These are phyloP conservation scores for Huso huso DNA, from an alignment of 2,797 vertebrate genomes.

Conservation along the genomic window DNA sequence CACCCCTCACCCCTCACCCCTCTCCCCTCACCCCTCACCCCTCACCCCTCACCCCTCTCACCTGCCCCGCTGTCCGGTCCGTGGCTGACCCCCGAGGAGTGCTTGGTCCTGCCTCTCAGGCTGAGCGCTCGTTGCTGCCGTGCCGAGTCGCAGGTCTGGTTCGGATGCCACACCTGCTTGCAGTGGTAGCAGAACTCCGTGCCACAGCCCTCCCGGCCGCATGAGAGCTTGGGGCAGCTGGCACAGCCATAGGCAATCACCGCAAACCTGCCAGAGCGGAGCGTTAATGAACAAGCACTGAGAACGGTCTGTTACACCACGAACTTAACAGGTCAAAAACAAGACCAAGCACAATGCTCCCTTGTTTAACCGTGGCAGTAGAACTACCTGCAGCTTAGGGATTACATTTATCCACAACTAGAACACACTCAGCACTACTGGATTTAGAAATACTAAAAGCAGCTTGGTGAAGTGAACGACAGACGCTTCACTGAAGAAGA, in stretches of 20 bases:
- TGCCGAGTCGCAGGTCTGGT: slow-evolving; percentile 95
- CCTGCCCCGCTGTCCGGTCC: slow-evolving; percentile 85
- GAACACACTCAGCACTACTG: too few relatives aligned
- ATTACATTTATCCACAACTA: too few relatives aligned
- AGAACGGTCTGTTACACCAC: too few relatives aligned
- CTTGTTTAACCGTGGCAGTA: too few relatives aligned
- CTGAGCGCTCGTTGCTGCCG: slow-evolving; percentile 86
- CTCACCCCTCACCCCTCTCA: slow-evolving; percentile 36
- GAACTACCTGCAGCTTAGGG: too few relatives aligned
- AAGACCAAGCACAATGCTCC: too few relatives aligned
- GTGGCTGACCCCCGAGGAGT: slow-evolving; percentile 85
- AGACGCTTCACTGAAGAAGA: too few relatives aligned
- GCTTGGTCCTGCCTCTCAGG: slow-evolving; percentile 84
- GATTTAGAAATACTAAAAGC: too few relatives aligned
- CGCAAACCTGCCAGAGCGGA: slow-evolving; percentile 66
- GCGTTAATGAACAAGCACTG: too few relatives aligned
- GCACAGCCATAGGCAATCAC: slow-evolving; percentile 96
- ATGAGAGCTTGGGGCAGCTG: slow-evolving; percentile 92
- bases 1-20: background rate
- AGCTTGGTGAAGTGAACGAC: too few relatives aligned
- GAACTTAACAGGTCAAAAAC: too few relatives aligned
- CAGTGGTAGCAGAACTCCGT: slow-evolving; percentile 98
- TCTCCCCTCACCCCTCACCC: too few relatives aligned
- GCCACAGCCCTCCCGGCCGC: slow-evolving; percentile 87
- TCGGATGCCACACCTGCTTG: slow-evolving; percentile 98